Base-by-base conservation (phyloP, 2,113 vertebrate species). In the Tursiops truncatus region DNA sequence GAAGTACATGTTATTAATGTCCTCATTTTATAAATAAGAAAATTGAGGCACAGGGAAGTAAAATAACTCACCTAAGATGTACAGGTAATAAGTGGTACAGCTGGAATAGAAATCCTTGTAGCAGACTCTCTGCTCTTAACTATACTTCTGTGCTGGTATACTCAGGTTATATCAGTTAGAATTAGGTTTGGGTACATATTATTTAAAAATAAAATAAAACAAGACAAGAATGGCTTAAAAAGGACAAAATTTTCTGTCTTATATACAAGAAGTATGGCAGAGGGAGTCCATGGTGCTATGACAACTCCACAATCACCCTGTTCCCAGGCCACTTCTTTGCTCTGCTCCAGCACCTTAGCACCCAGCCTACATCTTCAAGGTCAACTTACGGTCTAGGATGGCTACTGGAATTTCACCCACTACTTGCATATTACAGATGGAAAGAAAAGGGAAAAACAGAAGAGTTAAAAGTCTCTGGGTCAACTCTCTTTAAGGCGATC, bases 341-440 rank as follows among this genome's bases (percentile, higher is more conserved):
- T 84, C 21, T 62, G 41, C 25, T 44, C 17, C 5, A 58, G 14
- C 14, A 25, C 56, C 10, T 53, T 38, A 44, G 36, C 33, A 10
- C 1, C n/a, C 3, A 4, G 11, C 8, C 8, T 79, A 5, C 5
- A 11, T 28, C 31, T 47, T 11, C 36, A 13, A 44, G 3, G 18
- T 84, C 31, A 44, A 9, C 50, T 26, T 9, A 38, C 28, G 36
- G 25, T 38, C 10, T 21, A 28, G 33, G 36, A 21, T 15, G 38
- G n/a, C 14, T 56, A 2, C 36, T 71, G 33, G 28, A 82, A 21
- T 71, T 20, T 79, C 56, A 92, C 13, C 8, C 15, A n/a, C 44
- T 89, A 53, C 8, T 41, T 92, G 17, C 65, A 28, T 0, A 56
- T 65, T 47, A 36, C 50, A 38, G 13, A 13, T 47, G 0, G 53